phyloP scores from a whole-genome alignment of 2,888 invertebrate genomes.

The Caenorhabditis zanzibari region DNA sequence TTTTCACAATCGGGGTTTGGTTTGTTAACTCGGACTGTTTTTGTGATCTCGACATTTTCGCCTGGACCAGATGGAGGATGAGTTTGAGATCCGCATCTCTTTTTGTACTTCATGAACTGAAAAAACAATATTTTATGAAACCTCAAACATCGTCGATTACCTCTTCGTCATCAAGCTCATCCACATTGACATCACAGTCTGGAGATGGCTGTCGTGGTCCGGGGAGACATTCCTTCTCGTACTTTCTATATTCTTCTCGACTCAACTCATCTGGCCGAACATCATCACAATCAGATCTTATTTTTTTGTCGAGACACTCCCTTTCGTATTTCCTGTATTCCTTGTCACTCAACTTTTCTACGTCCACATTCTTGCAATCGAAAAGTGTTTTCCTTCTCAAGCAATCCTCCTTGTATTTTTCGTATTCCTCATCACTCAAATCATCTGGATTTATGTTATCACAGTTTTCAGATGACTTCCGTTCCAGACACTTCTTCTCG shows the following conservation, averaged over 20 bases:
- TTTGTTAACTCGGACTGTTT: slow-evolving; percentile 5
- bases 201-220: neutral
- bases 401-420: slow-evolving; percentile 23
- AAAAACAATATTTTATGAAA: neutral
- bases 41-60: slow-evolving; percentile 21
- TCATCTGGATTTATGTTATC: slow-evolving; percentile 3
- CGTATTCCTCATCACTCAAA: slow-evolving; percentile 20
- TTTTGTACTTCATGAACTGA: slow-evolving; percentile 28
- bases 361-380: neutral
- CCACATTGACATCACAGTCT: slow-evolving; percentile 29
- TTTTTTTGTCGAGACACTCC: slow-evolving; percentile 18
- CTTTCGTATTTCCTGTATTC: slow-evolving; percentile 16
- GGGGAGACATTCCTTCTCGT: slow-evolving; percentile 19
- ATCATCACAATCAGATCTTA: slow-evolving; percentile 1
- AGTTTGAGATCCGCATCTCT: slow-evolving; percentile 4
- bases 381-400: neutral
- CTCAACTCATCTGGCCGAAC: slow-evolving; percentile 9
- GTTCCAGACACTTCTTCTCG: slow-evolving; percentile 28
- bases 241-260: neutral
- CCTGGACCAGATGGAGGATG: slow-evolving; percentile 16
- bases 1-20: slow-evolving; percentile 8
- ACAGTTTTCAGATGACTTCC: slow-evolving; percentile 11
- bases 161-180: slow-evolving; percentile 36
- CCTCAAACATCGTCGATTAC: neutral
- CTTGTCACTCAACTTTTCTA: slow-evolving; percentile 11